phyloP scores from a whole-genome alignment of 2,113 vertebrate species.

The Trematocara stigmaticum region DNA sequence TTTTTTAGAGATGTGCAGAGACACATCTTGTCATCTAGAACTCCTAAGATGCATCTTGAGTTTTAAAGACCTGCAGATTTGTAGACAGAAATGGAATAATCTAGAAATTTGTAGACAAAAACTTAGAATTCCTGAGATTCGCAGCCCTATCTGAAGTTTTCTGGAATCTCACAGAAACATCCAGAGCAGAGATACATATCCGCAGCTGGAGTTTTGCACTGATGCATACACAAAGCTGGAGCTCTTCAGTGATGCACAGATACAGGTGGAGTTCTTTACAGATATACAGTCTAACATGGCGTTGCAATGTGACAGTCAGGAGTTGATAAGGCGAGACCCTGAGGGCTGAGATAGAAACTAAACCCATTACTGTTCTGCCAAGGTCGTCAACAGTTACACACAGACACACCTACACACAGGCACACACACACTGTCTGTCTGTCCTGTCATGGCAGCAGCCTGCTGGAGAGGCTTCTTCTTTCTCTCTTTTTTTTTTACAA shows the following conservation, averaged over 20 bases:
- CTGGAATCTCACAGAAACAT: neutral
- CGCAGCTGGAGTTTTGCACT: neutral
- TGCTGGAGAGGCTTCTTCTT: neutral
- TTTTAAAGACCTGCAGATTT: neutral
- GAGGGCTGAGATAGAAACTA: conserved; percentile 8
- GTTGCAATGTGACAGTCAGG: neutral
- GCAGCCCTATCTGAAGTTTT: neutral
- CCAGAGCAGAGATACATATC: neutral
- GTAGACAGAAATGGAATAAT: neutral
- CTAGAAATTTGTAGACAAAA: neutral
- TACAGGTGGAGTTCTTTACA: neutral
- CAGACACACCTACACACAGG: neutral
- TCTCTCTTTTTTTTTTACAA: neutral
- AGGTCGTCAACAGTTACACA: conserved; percentile 11
- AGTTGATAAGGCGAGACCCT: conserved; percentile 20
- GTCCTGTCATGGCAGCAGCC: neutral
- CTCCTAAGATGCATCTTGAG: neutral
- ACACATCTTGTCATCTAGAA: neutral
- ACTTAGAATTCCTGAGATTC: neutral
- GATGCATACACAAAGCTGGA: neutral
- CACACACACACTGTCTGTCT: neutral
- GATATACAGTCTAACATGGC: neutral
- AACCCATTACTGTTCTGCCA: conserved; percentile 19
- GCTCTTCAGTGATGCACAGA: neutral
- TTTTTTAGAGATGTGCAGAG: neutral